Conservation (phyloP, 2,797 vertebrate species). For the Malurus splendens region DNA sequence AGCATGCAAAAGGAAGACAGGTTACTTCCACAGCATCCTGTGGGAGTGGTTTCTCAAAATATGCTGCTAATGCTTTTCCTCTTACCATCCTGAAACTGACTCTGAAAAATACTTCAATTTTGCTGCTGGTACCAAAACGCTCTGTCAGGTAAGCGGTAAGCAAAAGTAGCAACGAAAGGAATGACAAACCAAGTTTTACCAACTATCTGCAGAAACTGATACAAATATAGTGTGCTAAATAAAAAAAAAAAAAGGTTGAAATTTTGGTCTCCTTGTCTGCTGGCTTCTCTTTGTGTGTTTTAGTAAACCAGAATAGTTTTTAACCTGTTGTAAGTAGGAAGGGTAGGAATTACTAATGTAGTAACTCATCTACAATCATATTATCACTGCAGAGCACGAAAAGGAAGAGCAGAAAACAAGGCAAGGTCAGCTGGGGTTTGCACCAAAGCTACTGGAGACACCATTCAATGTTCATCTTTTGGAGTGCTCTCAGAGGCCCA, state of each 20-base stretch:
- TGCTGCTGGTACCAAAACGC: not conserved
- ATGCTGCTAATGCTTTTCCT: not conserved
- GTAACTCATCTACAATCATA: not conserved
- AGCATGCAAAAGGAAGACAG: not conserved
- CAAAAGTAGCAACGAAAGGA: not conserved
- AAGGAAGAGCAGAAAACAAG: not conserved
- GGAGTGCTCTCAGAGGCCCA: not conserved
- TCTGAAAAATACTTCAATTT: not conserved
- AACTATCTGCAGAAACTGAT: not conserved
- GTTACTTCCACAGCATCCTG: not conserved
- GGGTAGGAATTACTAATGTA: not conserved
- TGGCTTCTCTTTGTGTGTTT: not conserved
- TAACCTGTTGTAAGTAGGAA: not conserved
- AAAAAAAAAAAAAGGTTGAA: not conserved
- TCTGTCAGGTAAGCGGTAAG: not conserved
- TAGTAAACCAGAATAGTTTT: not conserved
- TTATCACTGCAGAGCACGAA: not conserved
- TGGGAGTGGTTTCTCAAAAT: not conserved
- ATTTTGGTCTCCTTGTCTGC: not conserved
- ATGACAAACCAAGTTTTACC: not conserved
- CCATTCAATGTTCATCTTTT: not conserved
- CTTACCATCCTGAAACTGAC: not conserved
- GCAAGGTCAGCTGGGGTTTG: not conserved
- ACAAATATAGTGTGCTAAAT: not conserved
- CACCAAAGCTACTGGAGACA: not conserved